Base-by-base conservation (phyloP, 2,888 invertebrate genomes). In the Nebria salina region DNA sequence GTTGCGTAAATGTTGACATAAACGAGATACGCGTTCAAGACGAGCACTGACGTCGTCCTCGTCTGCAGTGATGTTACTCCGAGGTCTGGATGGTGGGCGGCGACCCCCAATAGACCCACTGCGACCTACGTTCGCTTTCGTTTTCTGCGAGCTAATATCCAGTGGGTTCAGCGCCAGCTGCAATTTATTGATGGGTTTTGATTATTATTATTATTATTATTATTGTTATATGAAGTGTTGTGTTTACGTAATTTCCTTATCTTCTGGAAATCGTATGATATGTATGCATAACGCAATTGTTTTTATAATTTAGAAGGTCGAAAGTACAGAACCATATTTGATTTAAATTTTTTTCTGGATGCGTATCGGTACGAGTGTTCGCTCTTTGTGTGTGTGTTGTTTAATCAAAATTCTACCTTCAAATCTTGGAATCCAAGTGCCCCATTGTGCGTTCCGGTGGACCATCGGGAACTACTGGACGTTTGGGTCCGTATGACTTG, bases 401-500 rank as follows among this genome's bases (percentile, higher is more conserved):
- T n/a, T n/a, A n/a, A n/a, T n/a, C n/a, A n/a, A 20, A 20, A 70
- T 20, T 15, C 77, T 85, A 89, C 89, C 86, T 89, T 87, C 79
- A 89, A 85, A 84, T 88, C 86, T 84, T 88, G 88, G 83, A 89
- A 89, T 82, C 86, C 87, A 80, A 7, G 34, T 34, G 34, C 34
- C 5, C 34, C 34, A 34, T 34, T 20, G 1, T 25, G 25, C 8
- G 70, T 34, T 13, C 84, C 85, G 34, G 83, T 84, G 15, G 85
- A 84, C 87, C 87, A 87, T 75, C 86, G 83, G 83, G 88, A 88
- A 82, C 87, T 87, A 34, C 88, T 87, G 68, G 43, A 78, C 8
- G 88, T 87, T 72, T 88, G 92, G 88, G 94, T 93, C 84, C 94
- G 92, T 90, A 95, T 92, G 83, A 95, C 94, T 85, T 94, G 93